Percentiles rank a stretch among this genome's conserved stretches.
phyloP scores from a whole-genome alignment of 2,888 invertebrate species.

The Chironomus riparius region DNA sequence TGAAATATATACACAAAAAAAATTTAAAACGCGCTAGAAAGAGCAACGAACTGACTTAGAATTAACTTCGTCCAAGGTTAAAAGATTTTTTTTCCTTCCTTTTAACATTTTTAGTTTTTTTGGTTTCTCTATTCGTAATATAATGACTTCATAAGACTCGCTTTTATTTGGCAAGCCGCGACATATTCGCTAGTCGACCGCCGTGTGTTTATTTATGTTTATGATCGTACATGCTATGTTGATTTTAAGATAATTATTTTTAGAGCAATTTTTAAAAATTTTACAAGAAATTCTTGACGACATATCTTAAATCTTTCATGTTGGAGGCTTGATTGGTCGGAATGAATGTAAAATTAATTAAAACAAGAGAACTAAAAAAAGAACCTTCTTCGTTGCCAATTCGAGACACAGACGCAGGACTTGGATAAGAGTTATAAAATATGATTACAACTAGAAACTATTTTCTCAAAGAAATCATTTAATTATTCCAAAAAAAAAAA shows the following conservation, averaged over 20 bases:
- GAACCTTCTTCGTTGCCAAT: too few relatives aligned
- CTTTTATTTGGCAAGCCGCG: slow-evolving; percentile 3
- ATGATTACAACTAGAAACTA: too few relatives aligned
- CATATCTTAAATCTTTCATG: too few relatives aligned
- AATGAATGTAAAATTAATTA: too few relatives aligned
- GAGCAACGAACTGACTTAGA: slow-evolving; percentile 25
- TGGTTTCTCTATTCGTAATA: neutral
- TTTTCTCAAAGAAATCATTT: too few relatives aligned
- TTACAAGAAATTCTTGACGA: neutral
- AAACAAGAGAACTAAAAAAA: too few relatives aligned
- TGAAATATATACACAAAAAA: neutral
- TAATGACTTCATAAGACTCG: neutral
- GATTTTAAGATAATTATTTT: too few relatives aligned
- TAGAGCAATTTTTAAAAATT: neutral
- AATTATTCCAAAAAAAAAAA: too few relatives aligned
- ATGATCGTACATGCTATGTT: too few relatives aligned
- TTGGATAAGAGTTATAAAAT: too few relatives aligned
- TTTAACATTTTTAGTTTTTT: neutral
- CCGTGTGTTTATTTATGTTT: neutral
- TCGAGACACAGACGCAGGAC: too few relatives aligned
- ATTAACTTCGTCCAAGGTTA: slow-evolving; percentile 22
- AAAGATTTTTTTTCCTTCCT: neutral
- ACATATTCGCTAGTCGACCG: neutral
- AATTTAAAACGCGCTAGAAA: slow-evolving; percentile 2
- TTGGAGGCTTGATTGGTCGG: too few relatives aligned